These are phyloP conservation scores for Muscidifurax raptorellus DNA, from an alignment of 1,140 invertebrate species.

Conservation along the genomic window DNA sequence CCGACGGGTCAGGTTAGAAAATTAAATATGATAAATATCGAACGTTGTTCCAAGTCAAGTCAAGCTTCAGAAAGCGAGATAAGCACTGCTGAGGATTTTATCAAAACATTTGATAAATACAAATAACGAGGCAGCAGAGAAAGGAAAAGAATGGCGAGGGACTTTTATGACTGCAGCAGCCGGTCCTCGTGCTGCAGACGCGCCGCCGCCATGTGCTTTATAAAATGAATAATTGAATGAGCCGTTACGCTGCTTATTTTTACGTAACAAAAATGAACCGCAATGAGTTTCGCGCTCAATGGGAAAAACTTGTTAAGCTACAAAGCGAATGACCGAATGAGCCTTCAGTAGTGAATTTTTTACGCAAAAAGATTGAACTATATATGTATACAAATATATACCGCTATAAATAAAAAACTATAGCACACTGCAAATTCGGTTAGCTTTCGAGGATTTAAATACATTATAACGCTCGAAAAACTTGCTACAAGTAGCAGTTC, in stretches of 20 bases:
- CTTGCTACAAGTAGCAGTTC: not conserved
- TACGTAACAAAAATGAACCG: not conserved
- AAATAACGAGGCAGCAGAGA: conserved; percentile 6
- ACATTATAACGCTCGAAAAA: not conserved
- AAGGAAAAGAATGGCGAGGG: conserved; percentile 29
- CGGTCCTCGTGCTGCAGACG: no score
- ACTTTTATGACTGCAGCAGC: conserved; percentile 61
- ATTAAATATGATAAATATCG: no score
- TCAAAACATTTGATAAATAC: conserved; percentile 13
- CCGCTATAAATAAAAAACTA: no score
- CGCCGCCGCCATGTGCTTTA: conserved; percentile 56
- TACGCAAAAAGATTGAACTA: not conserved
- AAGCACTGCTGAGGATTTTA: not conserved
- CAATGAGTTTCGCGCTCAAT: not conserved
- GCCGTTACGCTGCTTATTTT: conserved; percentile 53
- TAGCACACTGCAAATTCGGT: not conserved
- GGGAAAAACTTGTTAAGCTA: not conserved
- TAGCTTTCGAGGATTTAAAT: not conserved
- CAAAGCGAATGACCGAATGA: not conserved
- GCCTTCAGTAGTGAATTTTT: no score
- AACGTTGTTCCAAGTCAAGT: no score
- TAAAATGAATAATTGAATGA: conserved; percentile 66
- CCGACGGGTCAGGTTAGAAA: not conserved
- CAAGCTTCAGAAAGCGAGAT: no score
- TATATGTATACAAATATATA: not conserved